Base-by-base conservation (phyloP, 1,140 invertebrate genomes). In the Drosophila erecta region DNA sequence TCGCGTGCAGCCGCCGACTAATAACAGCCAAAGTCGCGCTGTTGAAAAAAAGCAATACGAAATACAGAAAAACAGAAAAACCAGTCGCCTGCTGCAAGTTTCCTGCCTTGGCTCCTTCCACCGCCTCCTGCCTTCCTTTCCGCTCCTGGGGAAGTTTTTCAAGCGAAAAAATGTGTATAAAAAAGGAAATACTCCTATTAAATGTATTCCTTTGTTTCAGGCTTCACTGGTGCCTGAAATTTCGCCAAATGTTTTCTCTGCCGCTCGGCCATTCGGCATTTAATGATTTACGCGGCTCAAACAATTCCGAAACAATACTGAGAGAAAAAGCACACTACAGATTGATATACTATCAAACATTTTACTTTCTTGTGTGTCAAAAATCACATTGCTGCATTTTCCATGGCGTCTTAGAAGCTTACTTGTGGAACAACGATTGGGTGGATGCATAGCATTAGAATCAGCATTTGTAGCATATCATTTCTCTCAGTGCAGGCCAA, bases 1-100 rank as follows among this genome's bases (percentile, higher is more conserved):
- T 87, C 85, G 84, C 79, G 66, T 89, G 83, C 84, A 89, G 78
- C 83, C 79, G 79, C 74, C 60, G 64, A 86, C 81, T 86, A 83
- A 86, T 86, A 86, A 87, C 75, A 54, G 70, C 69, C 57, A 65
- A 64, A 77, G 64, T 66, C 58, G 24, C 56, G 38, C 17, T 44
- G 15, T 10, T 3, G 3, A 44, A 56, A 40, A 10, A 56, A 40
- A 57, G 12, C 14, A 59, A 30, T 30, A 30, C 30, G 30, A 46
- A 43, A 20, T 57, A 47, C 14, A 27, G 30, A 54, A 62, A 67
- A 33, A 58, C 40, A 53, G 49, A 35, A 64, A 85, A 87, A 81
- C 67, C 84, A 85, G 84, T 86, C 76, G 76, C 75, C 65, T 73
- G 61, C 47, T 43, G 79, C 83, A 86, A 79, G 83, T 87, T 87